Conservation (phyloP, 2,888 invertebrate genomes). For the Cephonodes hylas region DNA sequence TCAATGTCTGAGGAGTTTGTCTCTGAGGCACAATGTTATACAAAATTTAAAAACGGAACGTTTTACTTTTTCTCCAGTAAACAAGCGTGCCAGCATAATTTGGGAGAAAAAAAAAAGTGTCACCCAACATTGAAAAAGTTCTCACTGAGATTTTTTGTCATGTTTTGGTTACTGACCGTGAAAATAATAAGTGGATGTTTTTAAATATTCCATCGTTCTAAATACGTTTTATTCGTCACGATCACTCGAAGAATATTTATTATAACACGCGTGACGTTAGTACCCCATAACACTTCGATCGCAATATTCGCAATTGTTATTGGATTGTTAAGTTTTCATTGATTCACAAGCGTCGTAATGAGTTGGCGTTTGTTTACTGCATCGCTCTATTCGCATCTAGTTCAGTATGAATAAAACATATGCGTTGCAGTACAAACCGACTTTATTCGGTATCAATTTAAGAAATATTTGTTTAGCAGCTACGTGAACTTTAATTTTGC, state of each 20-base stretch:
- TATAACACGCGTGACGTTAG: background rate
- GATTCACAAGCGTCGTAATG: background rate
- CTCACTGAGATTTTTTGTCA: background rate
- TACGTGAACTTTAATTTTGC: background rate
- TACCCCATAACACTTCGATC: background rate
- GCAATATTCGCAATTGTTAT: background rate
- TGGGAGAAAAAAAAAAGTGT: background rate
- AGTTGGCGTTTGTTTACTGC: background rate
- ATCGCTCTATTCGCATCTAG: background rate
- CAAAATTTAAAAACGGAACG: background rate
- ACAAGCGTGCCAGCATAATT: background rate
- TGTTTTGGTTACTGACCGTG: background rate
- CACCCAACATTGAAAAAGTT: background rate
- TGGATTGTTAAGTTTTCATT: background rate
- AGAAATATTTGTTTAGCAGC: background rate
- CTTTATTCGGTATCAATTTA: conserved; percentile 4
- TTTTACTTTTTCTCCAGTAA: background rate
- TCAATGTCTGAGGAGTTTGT: background rate
- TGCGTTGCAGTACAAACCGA: conserved; percentile 2
- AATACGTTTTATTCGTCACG: background rate
- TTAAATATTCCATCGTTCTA: background rate
- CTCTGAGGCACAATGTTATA: background rate
- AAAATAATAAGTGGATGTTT: too few species aligned
- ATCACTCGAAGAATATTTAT: background rate
- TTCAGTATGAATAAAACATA: background rate